Conservation (phyloP, 1,140 invertebrate genomes). For the Brachionus rotundiformis region DNA sequence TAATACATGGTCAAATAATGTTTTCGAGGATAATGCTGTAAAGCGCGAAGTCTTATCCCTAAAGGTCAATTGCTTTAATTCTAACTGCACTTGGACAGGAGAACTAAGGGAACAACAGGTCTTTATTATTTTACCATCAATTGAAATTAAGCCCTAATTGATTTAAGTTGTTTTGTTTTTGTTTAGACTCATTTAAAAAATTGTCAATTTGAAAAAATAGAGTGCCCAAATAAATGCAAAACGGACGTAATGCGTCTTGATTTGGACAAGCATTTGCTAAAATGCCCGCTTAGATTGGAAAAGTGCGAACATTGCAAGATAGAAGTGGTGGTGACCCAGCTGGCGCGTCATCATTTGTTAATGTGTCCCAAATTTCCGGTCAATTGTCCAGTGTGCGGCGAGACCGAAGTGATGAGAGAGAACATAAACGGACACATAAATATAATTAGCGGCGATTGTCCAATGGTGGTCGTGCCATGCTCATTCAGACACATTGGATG, state of each 20-base stretch:
- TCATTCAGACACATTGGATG: conserved; percentile 33
- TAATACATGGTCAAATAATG: conserved; percentile 50
- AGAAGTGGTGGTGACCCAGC: conserved; percentile 31
- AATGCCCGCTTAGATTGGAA: conserved; percentile 46
- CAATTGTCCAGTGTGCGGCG: conserved; percentile 38
- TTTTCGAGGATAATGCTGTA: conserved; percentile 49
- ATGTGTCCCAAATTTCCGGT: conserved; percentile 45
- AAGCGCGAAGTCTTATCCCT: conserved; percentile 43
- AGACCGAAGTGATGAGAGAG: conserved; percentile 34
- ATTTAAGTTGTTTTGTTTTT: background rate
- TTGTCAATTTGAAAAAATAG: conserved; percentile 49
- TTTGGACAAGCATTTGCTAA: conserved; percentile 30
- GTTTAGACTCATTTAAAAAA: conserved; percentile 48
- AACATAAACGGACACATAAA: conserved; percentile 39
- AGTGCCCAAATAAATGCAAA: conserved; percentile 49
- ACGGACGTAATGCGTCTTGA: conserved; percentile 47
- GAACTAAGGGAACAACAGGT: conserved; percentile 45
- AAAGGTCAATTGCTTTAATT: conserved; percentile 36
- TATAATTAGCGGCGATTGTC: conserved; percentile 31
- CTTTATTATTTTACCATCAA: background rate
- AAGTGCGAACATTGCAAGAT: conserved; percentile 46
- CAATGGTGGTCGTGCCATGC: conserved; percentile 22
- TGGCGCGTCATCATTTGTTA: conserved; percentile 28
- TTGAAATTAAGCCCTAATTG: too few relatives aligned
- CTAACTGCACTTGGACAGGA: conserved; percentile 38